Base-by-base conservation (phyloP, 2,113 vertebrate genomes). In the Lagopus muta region DNA sequence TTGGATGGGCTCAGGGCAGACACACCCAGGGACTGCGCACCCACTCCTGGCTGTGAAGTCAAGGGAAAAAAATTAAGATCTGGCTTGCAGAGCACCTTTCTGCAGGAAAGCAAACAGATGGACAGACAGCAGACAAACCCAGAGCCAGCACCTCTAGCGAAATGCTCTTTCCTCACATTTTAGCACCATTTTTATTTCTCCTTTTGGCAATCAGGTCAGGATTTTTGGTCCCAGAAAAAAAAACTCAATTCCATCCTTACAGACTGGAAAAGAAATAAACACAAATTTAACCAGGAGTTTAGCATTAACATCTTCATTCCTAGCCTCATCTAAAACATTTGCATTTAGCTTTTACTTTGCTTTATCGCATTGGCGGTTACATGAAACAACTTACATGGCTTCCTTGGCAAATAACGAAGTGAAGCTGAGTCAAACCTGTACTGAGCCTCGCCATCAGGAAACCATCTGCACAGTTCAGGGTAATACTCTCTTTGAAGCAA, bases 181-280 rank as follows among this genome's bases (percentile, higher is more conserved):
- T 82, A 91, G 60, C 13, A 54, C 47, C 62, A 36, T 67, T 94
- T 84, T 91, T 88, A 71, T 32, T 80, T 72, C 22, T 48, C 30
- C 14, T 62, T 95, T 95, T 82, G 70, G 80, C 52, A 95, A 93
- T 8, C 64, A 22, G 40, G 62, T 67, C 89, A 11, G 18, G 69
- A 88, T 72, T 92, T 88, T 82, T 57, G 22, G 6, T 66, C n/a
- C 47, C 83, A 91, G 83, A 87, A 8, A 74, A 42, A 89, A 89
- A 85, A 78, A 93, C 3, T 40, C 30, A 88, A 36, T 16, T 15
- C 52, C 42, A 22, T 10, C 4, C 47, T 70, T 34, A 36, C 0
- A 70, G 4, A 12, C 7, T 13, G 25, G 77, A 57, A 4, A 36
- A 10, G 38, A 57, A 47, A 16, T 7, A 52, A 78, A 58, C 18